phyloP scores from a whole-genome alignment of 2,888 invertebrate species.

The Coelopa pilipes region DNA sequence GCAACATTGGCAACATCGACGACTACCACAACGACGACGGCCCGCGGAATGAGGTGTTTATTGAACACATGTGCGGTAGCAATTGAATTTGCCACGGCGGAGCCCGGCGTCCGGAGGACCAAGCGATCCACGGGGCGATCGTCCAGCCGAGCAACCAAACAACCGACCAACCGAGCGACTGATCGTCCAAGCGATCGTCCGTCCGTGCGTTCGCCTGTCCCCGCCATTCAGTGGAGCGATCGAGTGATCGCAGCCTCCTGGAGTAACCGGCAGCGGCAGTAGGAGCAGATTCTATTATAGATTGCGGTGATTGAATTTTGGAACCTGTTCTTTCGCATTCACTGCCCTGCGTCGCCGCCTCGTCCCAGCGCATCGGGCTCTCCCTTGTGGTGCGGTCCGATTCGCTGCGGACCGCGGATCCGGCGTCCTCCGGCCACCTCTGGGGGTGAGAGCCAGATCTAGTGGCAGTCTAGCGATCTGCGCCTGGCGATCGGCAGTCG shows the following conservation, averaged over 20 bases:
- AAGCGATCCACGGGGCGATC: background rate
- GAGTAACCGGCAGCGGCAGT: slow-evolving; percentile 10
- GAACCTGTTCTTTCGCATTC: slow-evolving; percentile 47
- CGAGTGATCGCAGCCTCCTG: slow-evolving; percentile 25
- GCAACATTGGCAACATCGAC: background rate
- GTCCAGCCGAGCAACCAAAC: background rate
- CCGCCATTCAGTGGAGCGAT: slow-evolving; percentile 50
- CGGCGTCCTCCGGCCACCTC: background rate
- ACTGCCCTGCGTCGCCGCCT: no score
- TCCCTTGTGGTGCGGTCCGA: no score
- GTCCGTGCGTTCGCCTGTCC: background rate
- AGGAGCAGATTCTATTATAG: slow-evolving; percentile 58
- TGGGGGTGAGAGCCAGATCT: background rate
- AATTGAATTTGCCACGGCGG: slow-evolving; percentile 43
- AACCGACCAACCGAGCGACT: background rate
- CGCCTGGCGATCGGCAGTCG: no score
- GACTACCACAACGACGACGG: slow-evolving; percentile 23
- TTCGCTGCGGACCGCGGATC: no score
- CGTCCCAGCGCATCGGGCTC: no score
- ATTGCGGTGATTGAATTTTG: slow-evolving; percentile 60
- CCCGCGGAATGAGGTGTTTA: slow-evolving; percentile 39
- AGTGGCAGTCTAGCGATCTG: no score
- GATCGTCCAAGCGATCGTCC: no score
- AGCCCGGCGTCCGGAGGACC: background rate
- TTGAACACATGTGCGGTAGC: slow-evolving; percentile 40